Base-by-base conservation (phyloP, 2,888 invertebrate species). In the Xestobium rufovillosum region DNA sequence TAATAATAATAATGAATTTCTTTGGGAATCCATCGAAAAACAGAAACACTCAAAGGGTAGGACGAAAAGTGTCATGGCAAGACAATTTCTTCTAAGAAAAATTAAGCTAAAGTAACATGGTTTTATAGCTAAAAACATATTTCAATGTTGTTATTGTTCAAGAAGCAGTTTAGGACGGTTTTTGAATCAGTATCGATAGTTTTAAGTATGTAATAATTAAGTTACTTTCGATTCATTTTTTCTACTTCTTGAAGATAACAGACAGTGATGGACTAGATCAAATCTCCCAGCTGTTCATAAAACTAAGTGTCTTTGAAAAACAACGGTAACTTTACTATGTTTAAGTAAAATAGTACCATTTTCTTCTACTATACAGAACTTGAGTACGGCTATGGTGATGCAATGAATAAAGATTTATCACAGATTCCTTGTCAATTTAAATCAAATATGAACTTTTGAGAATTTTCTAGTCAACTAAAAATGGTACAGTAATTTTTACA, bases 261-360 rank as follows among this genome's bases (percentile, higher is more conserved):
- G 52, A 52, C 55, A 58, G 58, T 54, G 56, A 56, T 50, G 49
- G 64, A 65, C 64, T 65, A 64, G 64, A 65, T 52, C 54, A 44
- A 50, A 42, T 52, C 60, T 58, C 60, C 59, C 61, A 56, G 56
- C 57, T 52, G 54, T 47, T 48, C 27, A 32, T 35, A 34, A 37
- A 8, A n/a, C n/a, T n/a, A n/a, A n/a, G n/a, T n/a, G n/a, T n/a
- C n/a, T n/a, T n/a, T n/a, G n/a, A n/a, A n/a, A n/a, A n/a, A n/a
- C n/a, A n/a, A n/a, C n/a, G n/a, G n/a, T n/a, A n/a, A n/a, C n/a
- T n/a, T n/a, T n/a, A n/a, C n/a, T n/a, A n/a, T n/a, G n/a, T n/a
- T n/a, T n/a, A n/a, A n/a, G n/a, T n/a, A n/a, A n/a, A n/a, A n/a
- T n/a, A n/a, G n/a, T n/a, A n/a, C n/a, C n/a, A n/a, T n/a, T n/a